These are phyloP conservation scores for Chrosomus eos DNA, from an alignment of 2,797 vertebrate species.

Conservation along the genomic window DNA sequence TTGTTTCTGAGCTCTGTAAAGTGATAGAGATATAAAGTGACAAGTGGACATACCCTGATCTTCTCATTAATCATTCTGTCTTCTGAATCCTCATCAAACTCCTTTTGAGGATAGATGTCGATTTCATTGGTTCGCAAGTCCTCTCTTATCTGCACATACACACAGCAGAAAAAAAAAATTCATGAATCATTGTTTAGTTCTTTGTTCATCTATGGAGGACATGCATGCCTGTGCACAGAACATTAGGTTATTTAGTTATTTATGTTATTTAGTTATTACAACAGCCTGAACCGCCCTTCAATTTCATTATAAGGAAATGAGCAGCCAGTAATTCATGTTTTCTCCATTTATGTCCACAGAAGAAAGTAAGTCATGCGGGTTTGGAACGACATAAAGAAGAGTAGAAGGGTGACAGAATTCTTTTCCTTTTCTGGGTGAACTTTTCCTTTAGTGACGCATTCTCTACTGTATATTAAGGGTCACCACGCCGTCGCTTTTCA, in stretches of 20 bases:
- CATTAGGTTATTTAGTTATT: not conserved
- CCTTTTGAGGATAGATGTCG: conserved; percentile 86
- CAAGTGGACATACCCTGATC: conserved; percentile 78
- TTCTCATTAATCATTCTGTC: conserved; percentile 86
- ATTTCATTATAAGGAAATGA: not conserved
- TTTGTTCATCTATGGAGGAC: not conserved
- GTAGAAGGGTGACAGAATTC: not conserved
- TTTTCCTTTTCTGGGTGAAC: not conserved
- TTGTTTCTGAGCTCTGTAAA: no score
- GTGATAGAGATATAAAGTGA: not conserved
- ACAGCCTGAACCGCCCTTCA: not conserved
- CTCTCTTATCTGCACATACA: conserved; percentile 78
- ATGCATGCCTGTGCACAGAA: not conserved
- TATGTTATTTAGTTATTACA: not conserved
- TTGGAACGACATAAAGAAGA: not conserved
- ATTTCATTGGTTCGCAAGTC: conserved; percentile 85
- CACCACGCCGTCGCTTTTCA: not conserved
- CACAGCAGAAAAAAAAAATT: not conserved
- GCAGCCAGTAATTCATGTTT: not conserved
- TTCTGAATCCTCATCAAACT: conserved; percentile 87
- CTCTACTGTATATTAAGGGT: not conserved
- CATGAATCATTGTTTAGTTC: not conserved
- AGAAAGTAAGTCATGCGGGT: not conserved
- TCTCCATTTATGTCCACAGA: not conserved
- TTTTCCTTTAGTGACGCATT: not conserved